Evolutionary conservation across 2,888 invertebrate genomes (phyloP).

Genomic region (Phoronis australis): DNA sequence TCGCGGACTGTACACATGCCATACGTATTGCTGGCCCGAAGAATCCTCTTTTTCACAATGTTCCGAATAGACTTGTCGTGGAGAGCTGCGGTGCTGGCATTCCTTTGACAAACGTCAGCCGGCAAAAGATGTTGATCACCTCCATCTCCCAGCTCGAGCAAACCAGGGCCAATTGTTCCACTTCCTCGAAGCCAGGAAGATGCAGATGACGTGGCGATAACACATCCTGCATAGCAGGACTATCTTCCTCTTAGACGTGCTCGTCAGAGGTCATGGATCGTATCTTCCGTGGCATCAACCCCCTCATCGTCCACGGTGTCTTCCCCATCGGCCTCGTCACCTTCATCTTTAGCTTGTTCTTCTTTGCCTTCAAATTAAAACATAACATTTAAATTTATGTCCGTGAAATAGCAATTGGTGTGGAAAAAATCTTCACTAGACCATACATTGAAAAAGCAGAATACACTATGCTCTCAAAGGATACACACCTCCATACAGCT

Average conservation of each 20-base stretch:
- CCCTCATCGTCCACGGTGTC: not conserved
- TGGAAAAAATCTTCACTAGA: too few relatives aligned
- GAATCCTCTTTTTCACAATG: not conserved
- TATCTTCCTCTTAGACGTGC: not conserved
- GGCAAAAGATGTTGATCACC: not conserved
- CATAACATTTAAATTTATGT: too few relatives aligned
- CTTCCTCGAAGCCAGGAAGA: not conserved
- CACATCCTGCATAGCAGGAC: not conserved
- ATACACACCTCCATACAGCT: too few relatives aligned
- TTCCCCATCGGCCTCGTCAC: not conserved
- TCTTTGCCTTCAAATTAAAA: not conserved
- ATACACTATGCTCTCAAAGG: too few relatives aligned
- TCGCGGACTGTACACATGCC: not conserved
- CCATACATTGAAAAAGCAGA: too few relatives aligned
- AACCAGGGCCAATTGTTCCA: not conserved
- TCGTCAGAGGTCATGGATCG: not conserved
- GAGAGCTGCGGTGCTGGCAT: not conserved
- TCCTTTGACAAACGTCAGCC: not conserved
- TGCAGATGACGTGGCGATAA: not conserved
- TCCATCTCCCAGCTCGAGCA: not conserved
- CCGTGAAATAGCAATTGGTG: too few relatives aligned
- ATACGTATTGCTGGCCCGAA: not conserved
- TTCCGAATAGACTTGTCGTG: not conserved
- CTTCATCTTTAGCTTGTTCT: not conserved
- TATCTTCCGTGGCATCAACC: not conserved